These are phyloP conservation scores for Drosophila acutilabella DNA, from an alignment of 2,888 invertebrate genomes.

Conservation along the genomic window DNA sequence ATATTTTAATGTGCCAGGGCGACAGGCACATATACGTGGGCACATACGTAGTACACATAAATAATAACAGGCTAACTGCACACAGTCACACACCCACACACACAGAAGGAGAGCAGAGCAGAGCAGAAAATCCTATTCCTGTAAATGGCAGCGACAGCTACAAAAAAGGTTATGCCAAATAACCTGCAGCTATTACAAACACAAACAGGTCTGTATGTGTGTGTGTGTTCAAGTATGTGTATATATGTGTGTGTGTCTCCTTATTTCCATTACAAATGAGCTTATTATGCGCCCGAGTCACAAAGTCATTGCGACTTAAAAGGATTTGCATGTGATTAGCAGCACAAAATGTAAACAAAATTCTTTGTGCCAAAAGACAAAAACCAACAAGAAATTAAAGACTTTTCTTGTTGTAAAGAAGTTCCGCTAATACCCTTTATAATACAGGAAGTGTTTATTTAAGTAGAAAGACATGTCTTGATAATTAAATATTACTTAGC, in stretches of 20 bases:
- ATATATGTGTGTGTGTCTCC: conserved; percentile 36
- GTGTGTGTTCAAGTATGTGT: conserved; percentile 17
- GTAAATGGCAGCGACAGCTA: conserved; percentile 58
- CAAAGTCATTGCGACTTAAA: conserved; percentile 81
- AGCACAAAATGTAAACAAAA: conserved; percentile 76
- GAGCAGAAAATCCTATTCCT: conserved; percentile 9
- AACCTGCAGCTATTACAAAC: conserved; percentile 76
- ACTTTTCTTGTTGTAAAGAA: neutral
- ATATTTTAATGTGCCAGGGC: conserved; percentile 69
- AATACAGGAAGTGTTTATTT: too few species aligned
- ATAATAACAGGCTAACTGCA: conserved; percentile 58
- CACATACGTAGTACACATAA: conserved; percentile 46
- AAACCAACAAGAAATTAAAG: conserved; percentile 39
- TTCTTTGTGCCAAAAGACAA: conserved; percentile 64
- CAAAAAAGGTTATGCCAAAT: conserved; percentile 73
- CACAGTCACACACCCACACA: conserved; percentile 13
- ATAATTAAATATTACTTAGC: too few species aligned
- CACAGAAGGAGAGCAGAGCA: neutral
- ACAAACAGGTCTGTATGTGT: conserved; percentile 43
- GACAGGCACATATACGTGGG: conserved; percentile 14
- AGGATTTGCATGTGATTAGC: conserved; percentile 81
- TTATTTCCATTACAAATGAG: conserved; percentile 78
- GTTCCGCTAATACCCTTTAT: conserved; percentile 26
- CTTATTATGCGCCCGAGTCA: conserved; percentile 79
- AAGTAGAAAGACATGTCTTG: too few species aligned